phyloP scores from a whole-genome alignment of 64 coral and sea anemone genomes.

The Hydrozoanthus tunicans region DNA sequence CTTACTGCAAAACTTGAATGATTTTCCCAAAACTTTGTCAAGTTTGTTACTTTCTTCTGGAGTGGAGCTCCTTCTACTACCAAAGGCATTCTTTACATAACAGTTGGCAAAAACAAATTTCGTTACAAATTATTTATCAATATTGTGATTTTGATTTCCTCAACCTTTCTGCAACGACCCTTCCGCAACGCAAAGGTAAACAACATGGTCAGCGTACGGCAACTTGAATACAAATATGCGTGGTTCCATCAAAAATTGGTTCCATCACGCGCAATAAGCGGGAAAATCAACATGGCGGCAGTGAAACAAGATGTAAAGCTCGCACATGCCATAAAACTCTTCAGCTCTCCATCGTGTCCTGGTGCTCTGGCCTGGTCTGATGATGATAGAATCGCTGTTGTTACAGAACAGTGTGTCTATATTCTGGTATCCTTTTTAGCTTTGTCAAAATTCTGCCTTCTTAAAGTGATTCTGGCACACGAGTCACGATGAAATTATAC shows the following conservation, averaged over 20 bases:
- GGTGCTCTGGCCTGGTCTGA: slow-evolving; percentile 61
- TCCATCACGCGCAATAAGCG: slow-evolving; percentile 22
- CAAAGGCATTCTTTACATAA: slow-evolving; percentile 1
- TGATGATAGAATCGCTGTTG: slow-evolving; percentile 70
- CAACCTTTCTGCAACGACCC: too few species aligned
- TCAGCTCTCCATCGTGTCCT: slow-evolving; percentile 38
- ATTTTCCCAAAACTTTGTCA: slow-evolving; percentile 4
- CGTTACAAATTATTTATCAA: too few species aligned
- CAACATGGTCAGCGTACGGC: too few species aligned
- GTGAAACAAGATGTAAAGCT: background rate
- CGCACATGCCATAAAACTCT: slow-evolving; percentile 57
- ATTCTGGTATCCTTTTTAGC: slow-evolving; percentile 58
- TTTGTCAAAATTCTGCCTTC: background rate
- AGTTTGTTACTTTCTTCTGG: background rate
- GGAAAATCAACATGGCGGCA: slow-evolving; percentile 60
- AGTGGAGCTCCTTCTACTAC: background rate
- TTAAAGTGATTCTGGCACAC: background rate
- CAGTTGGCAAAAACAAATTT: too few species aligned
- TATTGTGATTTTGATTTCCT: too few species aligned
- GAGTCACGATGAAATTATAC: too few species aligned
- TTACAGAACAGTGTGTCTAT: slow-evolving; percentile 72
- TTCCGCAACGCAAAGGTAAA: too few species aligned
- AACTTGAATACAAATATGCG: background rate
- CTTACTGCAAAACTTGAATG: slow-evolving; percentile 8
- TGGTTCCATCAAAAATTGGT: background rate